Percentiles rank a stretch among this genome's conserved stretches.
Evolutionary conservation across 2,113 vertebrate genomes (phyloP).

Genomic region (Triplophysa tibetana): DNA sequence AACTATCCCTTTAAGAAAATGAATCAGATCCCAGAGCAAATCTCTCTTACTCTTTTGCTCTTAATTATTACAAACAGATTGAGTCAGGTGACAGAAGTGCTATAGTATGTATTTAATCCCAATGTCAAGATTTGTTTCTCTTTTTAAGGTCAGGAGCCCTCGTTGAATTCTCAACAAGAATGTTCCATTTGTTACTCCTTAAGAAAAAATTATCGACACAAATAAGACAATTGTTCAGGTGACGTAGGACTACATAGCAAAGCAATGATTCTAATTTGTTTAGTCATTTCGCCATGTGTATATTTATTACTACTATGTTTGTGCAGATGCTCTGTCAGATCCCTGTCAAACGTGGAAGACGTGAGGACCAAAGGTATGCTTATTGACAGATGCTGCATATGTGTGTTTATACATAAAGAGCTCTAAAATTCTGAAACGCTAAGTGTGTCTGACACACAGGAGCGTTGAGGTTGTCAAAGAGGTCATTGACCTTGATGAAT

Average conservation of each 20-base stretch:
- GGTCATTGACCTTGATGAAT: constrained; percentile 19
- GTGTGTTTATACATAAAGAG: neutral
- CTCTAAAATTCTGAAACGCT: neutral
- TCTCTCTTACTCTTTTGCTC: neutral
- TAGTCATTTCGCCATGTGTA: neutral
- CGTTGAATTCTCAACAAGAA: too few species aligned
- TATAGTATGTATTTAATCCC: neutral
- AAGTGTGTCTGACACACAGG: neutral
- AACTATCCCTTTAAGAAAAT: too few species aligned
- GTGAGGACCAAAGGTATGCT: neutral
- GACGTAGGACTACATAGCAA: too few species aligned
- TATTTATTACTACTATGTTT: neutral
- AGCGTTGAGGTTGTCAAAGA: neutral
- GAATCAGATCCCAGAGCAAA: neutral
- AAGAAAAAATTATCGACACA: neutral
- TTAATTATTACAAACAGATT: neutral
- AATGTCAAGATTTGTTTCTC: neutral
- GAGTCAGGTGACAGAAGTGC: neutral
- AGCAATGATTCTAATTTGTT: neutral
- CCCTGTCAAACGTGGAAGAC: constrained; percentile 10
- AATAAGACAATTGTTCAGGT: too few species aligned
- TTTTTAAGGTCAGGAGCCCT: neutral
- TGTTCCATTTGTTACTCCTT: neutral
- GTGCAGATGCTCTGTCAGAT: neutral
- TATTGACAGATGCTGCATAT: neutral